Evolutionary conservation across 2,888 invertebrate species (phyloP).

Genomic region (Plagodis pulveraria): DNA sequence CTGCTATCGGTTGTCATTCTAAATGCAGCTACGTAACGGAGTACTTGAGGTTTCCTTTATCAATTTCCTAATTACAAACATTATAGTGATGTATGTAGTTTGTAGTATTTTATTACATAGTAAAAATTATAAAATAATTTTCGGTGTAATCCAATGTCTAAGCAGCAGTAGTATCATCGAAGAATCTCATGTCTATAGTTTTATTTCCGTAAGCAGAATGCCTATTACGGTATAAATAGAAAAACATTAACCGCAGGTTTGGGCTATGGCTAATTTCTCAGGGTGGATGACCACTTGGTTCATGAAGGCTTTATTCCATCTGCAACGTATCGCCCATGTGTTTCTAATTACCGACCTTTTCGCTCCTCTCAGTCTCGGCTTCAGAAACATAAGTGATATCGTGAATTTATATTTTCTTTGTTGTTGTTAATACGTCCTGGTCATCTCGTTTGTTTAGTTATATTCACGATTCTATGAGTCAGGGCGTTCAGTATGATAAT

Average conservation of each 20-base stretch:
- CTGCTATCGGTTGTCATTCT: too few relatives aligned
- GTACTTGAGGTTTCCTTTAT: too few relatives aligned
- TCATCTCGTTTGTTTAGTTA: too few relatives aligned
- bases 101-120: too few relatives aligned
- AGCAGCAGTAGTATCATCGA: neutral
- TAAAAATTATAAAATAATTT: too few relatives aligned
- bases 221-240: conserved; percentile 7
- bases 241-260: conserved; percentile 23
- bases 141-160: too few relatives aligned
- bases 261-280: conserved; percentile 20
- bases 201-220: conserved; percentile 2
- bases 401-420: neutral
- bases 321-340: conserved; percentile 48
- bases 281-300: conserved; percentile 22
- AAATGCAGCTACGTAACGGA: too few relatives aligned
- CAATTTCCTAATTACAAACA: too few relatives aligned
- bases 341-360: conserved; percentile 42
- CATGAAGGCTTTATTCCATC: conserved; percentile 30
- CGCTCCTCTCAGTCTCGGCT: conserved; percentile 2
- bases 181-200: neutral
- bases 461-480: too few relatives aligned
- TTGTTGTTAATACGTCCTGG: neutral
- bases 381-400: neutral
- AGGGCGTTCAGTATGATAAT: too few relatives aligned
- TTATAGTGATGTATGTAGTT: too few relatives aligned